Conservation (phyloP, 2,888 invertebrate species). For the Agrochola macilenta region DNA sequence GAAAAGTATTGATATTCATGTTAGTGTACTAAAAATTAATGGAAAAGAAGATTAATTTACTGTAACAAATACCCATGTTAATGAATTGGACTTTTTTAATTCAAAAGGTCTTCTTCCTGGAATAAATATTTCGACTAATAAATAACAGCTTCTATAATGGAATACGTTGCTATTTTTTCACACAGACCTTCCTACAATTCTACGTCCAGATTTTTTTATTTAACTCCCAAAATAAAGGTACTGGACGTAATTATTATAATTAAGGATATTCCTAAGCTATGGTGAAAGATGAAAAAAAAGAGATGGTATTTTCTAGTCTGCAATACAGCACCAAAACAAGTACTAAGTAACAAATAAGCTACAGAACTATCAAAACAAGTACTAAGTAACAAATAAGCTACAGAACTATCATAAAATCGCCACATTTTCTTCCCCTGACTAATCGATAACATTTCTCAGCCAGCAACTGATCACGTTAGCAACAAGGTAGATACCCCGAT, state of each 20-base stretch:
- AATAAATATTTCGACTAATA: not conserved
- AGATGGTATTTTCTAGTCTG: not conserved
- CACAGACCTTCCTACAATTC: not conserved
- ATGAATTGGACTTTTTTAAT: not conserved
- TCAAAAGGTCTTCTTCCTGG: not conserved
- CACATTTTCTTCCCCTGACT: not conserved
- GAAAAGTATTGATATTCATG: not conserved
- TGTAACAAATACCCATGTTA: not conserved
- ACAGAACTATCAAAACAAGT: not conserved
- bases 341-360: not conserved
- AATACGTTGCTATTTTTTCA: not conserved
- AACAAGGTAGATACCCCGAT: constrained; percentile 13
- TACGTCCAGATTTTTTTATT: not conserved
- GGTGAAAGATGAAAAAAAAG: not conserved
- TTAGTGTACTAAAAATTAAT: not conserved
- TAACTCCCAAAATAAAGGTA: not conserved
- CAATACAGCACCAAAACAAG: not conserved
- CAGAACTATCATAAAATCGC: not conserved
- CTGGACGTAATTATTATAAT: not conserved
- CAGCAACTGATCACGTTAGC: constrained; percentile 23
- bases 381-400: not conserved
- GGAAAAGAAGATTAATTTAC: not conserved
- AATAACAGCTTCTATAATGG: not conserved
- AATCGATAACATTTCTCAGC: constrained; percentile 35
- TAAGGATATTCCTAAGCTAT: not conserved